Evolutionary conservation across 2,113 vertebrate species (phyloP).

Genomic region (Ciconia stormi): DNA sequence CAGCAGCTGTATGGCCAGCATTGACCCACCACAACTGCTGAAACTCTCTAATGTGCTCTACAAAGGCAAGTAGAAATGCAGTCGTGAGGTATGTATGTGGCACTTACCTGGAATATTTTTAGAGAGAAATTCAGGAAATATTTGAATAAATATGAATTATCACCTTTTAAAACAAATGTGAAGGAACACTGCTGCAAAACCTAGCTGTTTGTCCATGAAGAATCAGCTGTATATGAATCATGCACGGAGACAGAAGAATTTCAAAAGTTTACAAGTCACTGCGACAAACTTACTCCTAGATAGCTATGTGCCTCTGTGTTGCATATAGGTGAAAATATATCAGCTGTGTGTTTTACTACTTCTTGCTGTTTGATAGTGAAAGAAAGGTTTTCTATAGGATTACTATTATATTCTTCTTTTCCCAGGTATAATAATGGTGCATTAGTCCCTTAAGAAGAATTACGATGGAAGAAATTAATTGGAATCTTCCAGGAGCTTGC

Average conservation of each 20-base stretch:
- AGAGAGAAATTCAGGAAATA: neutral
- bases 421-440: neutral
- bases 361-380: neutral
- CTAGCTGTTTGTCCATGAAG: neutral
- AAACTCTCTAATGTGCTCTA: accelerated
- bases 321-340: neutral
- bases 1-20: neutral
- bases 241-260: neutral
- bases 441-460: neutral
- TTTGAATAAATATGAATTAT: neutral
- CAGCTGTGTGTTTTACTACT: neutral
- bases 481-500: neutral
- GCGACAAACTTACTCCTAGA: neutral
- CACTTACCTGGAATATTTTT: neutral
- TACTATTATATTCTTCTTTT: neutral
- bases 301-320: accelerated
- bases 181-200: neutral
- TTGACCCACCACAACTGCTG: accelerated
- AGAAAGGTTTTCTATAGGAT: neutral
- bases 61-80: neutral
- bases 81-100: neutral
- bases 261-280: neutral
- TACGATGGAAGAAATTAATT: neutral
- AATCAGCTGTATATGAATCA: neutral
- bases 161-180: neutral